Evolutionary conservation across 2,113 vertebrate genomes (phyloP).

Genomic region (Nothocercus nigrocapillus): DNA sequence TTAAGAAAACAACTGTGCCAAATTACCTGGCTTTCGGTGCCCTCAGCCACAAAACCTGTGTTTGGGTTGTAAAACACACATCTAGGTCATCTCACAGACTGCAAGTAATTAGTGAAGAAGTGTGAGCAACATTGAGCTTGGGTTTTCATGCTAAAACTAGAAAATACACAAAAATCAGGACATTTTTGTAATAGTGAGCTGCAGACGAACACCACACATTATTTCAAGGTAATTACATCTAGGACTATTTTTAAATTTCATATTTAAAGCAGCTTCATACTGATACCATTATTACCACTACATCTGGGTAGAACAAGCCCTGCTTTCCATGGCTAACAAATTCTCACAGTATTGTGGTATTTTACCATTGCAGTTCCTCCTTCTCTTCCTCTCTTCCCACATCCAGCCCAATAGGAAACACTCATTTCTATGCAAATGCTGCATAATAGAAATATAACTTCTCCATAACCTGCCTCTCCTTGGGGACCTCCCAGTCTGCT

Average conservation of each 20-base stretch:
- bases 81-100: background rate
- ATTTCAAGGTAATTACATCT: background rate
- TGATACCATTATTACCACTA: background rate
- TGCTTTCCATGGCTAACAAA: background rate
- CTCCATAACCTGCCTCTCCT: conserved; percentile 18
- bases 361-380: background rate
- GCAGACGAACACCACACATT: background rate
- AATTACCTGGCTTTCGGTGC: background rate
- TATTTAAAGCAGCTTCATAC: background rate
- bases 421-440: conserved; percentile 38
- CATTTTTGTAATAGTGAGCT: background rate
- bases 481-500: conserved; percentile 16
- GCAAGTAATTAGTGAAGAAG: background rate
- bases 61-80: background rate
- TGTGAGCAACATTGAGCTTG: background rate
- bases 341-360: background rate
- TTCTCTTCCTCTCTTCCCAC: background rate
- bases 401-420: background rate
- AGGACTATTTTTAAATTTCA: background rate
- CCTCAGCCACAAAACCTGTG: background rate
- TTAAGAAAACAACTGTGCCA: background rate
- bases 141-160: background rate
- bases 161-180: background rate
- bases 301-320: background rate
- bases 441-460: conserved; percentile 4